Base-by-base conservation (phyloP, 2,888 invertebrate species). In the Lucinisca nassula region DNA sequence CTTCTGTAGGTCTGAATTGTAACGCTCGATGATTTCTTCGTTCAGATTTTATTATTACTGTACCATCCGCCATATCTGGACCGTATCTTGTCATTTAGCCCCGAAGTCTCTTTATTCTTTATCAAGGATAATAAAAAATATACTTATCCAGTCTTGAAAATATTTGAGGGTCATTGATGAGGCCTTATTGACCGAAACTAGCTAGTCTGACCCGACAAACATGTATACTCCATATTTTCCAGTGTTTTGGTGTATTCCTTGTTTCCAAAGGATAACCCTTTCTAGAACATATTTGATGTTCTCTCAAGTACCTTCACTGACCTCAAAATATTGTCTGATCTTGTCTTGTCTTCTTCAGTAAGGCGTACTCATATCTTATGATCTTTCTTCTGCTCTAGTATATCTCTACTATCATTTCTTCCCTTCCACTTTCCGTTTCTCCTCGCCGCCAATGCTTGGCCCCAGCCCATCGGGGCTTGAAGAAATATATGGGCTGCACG, bases 141-240 rank as follows among this genome's bases (percentile, higher is more conserved):
- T 61, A 61, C 61, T 61, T 61, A 61, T 61, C 61, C 17, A 61
- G 61, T 61, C 61, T 61, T 12, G n/a, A n/a, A n/a, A n/a, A n/a
- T n/a, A n/a, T n/a, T n/a, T n/a, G n/a, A n/a, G n/a, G n/a, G n/a
- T n/a, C n/a, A n/a, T n/a, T n/a, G n/a, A n/a, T n/a, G n/a, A n/a
- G n/a, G n/a, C n/a, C n/a, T n/a, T n/a, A n/a, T n/a, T n/a, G n/a
- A n/a, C n/a, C n/a, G n/a, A n/a, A n/a, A n/a, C n/a, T n/a, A n/a
- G n/a, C n/a, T n/a, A n/a, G n/a, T n/a, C n/a, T n/a, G n/a, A n/a
- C n/a, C n/a, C n/a, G n/a, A n/a, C n/a, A n/a, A n/a, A n/a, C n/a
- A n/a, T n/a, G n/a, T n/a, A n/a, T n/a, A n/a, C n/a, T n/a, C n/a
- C n/a, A n/a, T n/a, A n/a, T n/a, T n/a, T n/a, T n/a, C n/a, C n/a